Evolutionary conservation across 2,113 vertebrate species (phyloP), one percentile per base, ranked within the genome.

Genomic region (Phalacrocorax carbo): DNA sequence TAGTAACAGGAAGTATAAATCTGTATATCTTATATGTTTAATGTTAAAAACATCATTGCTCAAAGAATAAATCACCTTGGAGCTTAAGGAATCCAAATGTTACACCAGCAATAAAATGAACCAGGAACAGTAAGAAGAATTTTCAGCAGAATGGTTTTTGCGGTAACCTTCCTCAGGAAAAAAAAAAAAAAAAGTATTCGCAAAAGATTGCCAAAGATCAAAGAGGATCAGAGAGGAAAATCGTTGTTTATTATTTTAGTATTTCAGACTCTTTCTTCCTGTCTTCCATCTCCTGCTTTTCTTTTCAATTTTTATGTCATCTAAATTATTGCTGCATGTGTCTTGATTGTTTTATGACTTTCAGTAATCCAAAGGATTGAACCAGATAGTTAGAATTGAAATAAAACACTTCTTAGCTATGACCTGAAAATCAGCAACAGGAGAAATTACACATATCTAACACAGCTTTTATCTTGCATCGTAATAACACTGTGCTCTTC

Each of bases 331-430:
- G 65, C 66, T 77, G 65, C 2, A 21, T 23, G 7, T 51, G 9
- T 82, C 60, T 86, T 83, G 58, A 75, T 51, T 12, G 70, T 88
- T 90, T 90, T 86, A 66, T 57, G 36, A 70, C 13, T 36, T 80
- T 65, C n/a, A 40, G 13, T 60, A 86, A 81, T 72, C 64, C 23
- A 89, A 79, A 69, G 38, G 25, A 86, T 78, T 89, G 36, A 85
- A 92, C 6, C 12, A 82, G 30, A 30, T 40, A 62, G 46, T 27
- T 66, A 57, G 55, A 94, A 79, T 1, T 93, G 7, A 91, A 80
- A 86, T 69, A 52, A 75, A 95, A 46, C 25, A 11, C 26, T 21
- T 48, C 16, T 29, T 66, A 51, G 25, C 49, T 78, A 13, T 58
- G 34, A 20, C 38, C 46, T 70, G 38, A 71, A 84, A 84, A 66